Evolutionary conservation across 2,797 vertebrate genomes (phyloP).

Genomic region (Oreochromis grahami): DNA sequence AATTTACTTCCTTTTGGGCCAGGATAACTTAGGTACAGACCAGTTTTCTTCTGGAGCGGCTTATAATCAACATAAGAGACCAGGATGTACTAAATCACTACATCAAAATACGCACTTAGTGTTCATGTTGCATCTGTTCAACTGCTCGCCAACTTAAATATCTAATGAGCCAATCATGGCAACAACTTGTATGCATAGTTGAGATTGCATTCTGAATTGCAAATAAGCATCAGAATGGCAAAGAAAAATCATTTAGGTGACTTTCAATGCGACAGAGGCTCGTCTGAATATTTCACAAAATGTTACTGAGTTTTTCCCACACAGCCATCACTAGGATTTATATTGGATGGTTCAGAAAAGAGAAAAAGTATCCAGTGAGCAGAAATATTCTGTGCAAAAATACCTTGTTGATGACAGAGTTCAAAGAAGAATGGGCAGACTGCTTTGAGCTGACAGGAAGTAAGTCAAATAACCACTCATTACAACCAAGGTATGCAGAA

Average conservation of each 20-base stretch:
- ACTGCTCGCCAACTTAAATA: not conserved
- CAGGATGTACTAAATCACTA: not conserved
- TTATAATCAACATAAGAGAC: not conserved
- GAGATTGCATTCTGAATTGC: not conserved
- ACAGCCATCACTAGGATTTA: not conserved
- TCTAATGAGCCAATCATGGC: not conserved
- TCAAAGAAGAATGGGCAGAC: not conserved
- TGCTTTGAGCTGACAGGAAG: not conserved
- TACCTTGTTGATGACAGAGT: not conserved
- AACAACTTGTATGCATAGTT: not conserved
- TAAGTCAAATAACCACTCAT: not conserved
- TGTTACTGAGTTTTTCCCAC: not conserved
- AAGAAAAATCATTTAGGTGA: not conserved
- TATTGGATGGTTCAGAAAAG: not conserved
- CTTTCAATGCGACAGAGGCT: not conserved
- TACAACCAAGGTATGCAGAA: not conserved
- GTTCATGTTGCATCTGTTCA: not conserved
- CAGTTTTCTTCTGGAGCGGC: not conserved
- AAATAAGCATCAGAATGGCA: not conserved
- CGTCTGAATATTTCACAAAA: not conserved
- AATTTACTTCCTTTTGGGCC: not conserved
- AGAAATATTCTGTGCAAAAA: not conserved
- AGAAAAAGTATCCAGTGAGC: not conserved
- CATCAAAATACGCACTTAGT: not conserved
- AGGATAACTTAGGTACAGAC: not conserved